Base-by-base conservation (phyloP, 2,797 vertebrate species). In the Fratercula arctica region DNA sequence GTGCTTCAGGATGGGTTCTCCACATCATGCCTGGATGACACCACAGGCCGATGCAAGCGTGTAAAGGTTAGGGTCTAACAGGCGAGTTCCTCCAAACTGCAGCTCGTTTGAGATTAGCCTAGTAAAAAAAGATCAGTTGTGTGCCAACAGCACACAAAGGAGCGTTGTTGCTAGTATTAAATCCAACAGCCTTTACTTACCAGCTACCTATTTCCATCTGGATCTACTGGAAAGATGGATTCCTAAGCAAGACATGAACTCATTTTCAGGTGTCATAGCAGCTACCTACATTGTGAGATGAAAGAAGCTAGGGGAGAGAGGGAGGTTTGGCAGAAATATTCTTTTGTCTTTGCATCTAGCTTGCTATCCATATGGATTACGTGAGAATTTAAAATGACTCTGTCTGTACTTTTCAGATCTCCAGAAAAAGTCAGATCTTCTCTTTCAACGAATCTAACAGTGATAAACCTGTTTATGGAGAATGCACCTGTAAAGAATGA, bases 401-500 rank as follows among this genome's bases (percentile, higher is more conserved):
- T 83, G 11, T 82, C 46, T 89, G 7, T 89, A n/a, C 31, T 43
- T 97, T 97, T 85, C 87, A 98, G 98, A 39, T 0, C 1, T 3
- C 0, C 1, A 83, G 3, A 2, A 33, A 0, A 41, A 13, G 16
- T 0, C 57, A 93, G 80, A 78, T 0, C 0, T 18, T 4, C 8
- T 81, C 0, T 0, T 83, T 0, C 0, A 33, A 1, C 37, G 7
- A 0, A 0, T 0, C 15, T 95, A 63, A 53, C 3, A 13, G n/a
- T 97, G 59, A 46, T 45, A 43, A 98, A 96, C 85, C 35, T 98
- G 25, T 98, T 98, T 81, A 1, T 0, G 1, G 0, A 12, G 60
- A 3, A 4, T 12, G 9, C 97, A 76, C 0, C 0, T 0, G 2
- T 0, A 78, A 1, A 0, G 14, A 2, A 1, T 13, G 0, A 0